Evolutionary conservation across 2,888 invertebrate species (phyloP).

Genomic region (Hirtodrosophila confusa): DNA sequence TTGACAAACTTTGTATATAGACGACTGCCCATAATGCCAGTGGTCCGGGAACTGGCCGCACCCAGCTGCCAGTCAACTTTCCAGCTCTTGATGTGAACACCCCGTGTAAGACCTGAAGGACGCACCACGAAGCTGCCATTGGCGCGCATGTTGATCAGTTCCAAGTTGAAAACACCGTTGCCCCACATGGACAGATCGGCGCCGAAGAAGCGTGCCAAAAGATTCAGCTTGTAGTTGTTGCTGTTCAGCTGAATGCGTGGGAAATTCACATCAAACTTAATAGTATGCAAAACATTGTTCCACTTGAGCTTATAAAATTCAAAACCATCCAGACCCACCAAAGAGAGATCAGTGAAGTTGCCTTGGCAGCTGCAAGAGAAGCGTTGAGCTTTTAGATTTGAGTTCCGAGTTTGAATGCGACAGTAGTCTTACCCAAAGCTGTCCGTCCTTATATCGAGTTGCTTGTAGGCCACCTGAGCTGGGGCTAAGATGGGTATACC

Average conservation of each 20-base stretch:
- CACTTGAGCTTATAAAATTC: conserved; percentile 70
- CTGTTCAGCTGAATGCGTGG: conserved; percentile 60
- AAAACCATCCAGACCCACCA: conserved; percentile 76
- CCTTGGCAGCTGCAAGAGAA: conserved; percentile 54
- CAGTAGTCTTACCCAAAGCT: conserved; percentile 56
- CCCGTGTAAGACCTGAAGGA: conserved; percentile 52
- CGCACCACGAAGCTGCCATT: conserved; percentile 73
- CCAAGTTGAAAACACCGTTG: conserved; percentile 66
- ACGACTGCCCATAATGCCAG: conserved; percentile 66
- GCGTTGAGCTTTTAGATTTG: neutral
- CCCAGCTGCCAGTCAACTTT: conserved; percentile 65
- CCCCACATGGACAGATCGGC: conserved; percentile 52
- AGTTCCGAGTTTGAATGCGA: too few species aligned
- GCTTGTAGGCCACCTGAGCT: conserved; percentile 52
- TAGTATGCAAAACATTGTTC: conserved; percentile 65
- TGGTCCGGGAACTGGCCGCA: conserved; percentile 61
- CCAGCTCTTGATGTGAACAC: conserved; percentile 63
- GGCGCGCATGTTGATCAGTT: conserved; percentile 62
- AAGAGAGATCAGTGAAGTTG: conserved; percentile 66
- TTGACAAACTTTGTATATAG: conserved; percentile 64
- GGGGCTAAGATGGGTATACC: conserved; percentile 80
- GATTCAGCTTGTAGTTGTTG: conserved; percentile 67
- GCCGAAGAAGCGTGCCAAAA: conserved; percentile 49
- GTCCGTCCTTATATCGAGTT: conserved; percentile 39
- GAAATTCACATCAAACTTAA: conserved; percentile 77